phyloP scores from a whole-genome alignment of 1,140 invertebrate species.

The Dendroctonus ponderosae region DNA sequence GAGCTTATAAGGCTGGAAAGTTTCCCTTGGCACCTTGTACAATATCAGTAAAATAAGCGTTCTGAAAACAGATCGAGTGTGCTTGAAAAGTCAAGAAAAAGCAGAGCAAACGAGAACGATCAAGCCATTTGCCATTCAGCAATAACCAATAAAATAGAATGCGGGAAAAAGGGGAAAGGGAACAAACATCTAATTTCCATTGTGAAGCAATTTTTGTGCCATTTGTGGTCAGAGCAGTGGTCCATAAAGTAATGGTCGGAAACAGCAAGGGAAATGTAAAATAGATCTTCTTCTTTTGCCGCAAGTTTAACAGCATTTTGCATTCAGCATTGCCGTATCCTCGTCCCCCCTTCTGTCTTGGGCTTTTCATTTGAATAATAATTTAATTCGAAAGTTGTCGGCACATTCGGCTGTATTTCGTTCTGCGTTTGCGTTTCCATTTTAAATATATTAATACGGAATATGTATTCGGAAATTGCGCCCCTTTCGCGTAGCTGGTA shows the following conservation, averaged over 20 bases:
- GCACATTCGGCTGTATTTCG: slow-evolving; percentile 38
- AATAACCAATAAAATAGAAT: slow-evolving; percentile 15
- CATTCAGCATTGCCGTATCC: slow-evolving; percentile 25
- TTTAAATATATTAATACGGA: slow-evolving; percentile 44
- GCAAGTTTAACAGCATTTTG: slow-evolving; percentile 7
- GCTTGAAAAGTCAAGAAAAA: too few species aligned
- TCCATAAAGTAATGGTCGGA: slow-evolving; percentile 40
- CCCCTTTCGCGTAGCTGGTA: slow-evolving; percentile 18
- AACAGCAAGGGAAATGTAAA: slow-evolving; percentile 39
- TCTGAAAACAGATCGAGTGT: too few species aligned
- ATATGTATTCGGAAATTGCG: slow-evolving; percentile 33
- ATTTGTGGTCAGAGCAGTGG: slow-evolving; percentile 39
- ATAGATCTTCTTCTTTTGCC: slow-evolving; percentile 29
- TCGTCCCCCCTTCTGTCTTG: slow-evolving; percentile 21
- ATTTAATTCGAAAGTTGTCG: slow-evolving; percentile 45
- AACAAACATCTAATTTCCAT: slow-evolving; percentile 30
- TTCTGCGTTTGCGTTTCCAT: slow-evolving; percentile 41
- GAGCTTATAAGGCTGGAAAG: too few species aligned
- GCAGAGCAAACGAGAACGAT: too few species aligned
- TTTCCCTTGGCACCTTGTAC: too few species aligned
- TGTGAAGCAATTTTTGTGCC: slow-evolving; percentile 19
- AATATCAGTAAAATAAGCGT: too few species aligned
- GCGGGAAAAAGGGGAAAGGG: slow-evolving; percentile 2
- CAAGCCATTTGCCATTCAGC: background rate
- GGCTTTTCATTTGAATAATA: slow-evolving; percentile 45